These are phyloP conservation scores for Peromyscus nudipes DNA, from an alignment of 2,797 vertebrate genomes.

Conservation along the genomic window DNA sequence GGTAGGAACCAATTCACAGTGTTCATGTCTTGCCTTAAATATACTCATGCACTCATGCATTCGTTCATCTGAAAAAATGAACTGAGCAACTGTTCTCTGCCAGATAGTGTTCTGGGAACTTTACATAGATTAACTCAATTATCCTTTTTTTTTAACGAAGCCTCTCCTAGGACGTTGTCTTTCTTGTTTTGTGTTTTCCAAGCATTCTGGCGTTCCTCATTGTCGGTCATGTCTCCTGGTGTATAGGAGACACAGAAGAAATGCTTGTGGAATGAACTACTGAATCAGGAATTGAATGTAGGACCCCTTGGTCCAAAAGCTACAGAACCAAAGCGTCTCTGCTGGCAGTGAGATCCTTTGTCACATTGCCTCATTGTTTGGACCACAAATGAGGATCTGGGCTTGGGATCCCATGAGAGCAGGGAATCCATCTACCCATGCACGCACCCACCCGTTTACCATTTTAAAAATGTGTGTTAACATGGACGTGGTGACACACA, in stretches of 20 bases:
- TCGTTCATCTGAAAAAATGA: neutral
- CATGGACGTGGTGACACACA: neutral
- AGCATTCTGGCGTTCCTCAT: neutral
- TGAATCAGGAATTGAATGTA: neutral
- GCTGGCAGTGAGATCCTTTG: neutral
- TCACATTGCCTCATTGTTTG: neutral
- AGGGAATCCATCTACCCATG: neutral
- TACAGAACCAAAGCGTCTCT: neutral
- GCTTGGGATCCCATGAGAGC: neutral
- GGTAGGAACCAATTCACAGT: neutral
- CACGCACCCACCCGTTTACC: neutral
- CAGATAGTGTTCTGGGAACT: neutral
- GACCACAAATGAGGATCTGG: neutral
- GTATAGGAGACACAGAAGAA: neutral
- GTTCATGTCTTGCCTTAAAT: neutral
- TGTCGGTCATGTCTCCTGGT: neutral
- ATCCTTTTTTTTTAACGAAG: neutral
- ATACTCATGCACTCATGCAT: neutral
- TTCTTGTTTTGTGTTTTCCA: neutral
- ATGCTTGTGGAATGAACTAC: constrained; percentile 28
- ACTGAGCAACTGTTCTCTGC: neutral
- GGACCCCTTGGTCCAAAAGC: neutral
- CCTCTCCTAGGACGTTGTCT: neutral
- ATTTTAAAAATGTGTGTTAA: neutral
- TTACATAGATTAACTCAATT: neutral